Evolutionary conservation across 1,140 invertebrate species (phyloP).

Genomic region (Monomorium pharaonis): DNA sequence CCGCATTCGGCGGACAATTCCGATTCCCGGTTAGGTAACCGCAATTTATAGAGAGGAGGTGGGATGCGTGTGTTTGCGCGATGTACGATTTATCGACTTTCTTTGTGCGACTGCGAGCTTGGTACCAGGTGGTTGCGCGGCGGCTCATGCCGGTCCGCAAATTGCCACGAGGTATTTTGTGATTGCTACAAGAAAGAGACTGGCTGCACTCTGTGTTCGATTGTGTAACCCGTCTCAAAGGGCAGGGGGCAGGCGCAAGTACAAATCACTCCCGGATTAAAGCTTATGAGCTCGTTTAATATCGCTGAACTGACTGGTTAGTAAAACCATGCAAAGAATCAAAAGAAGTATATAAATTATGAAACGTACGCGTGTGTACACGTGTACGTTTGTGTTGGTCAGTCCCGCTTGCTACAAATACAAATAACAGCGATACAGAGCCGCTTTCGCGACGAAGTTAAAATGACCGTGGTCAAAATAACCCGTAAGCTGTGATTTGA

Average conservation of each 20-base stretch:
- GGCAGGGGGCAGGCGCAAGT: slow-evolving; percentile 25
- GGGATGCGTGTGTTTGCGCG: not conserved
- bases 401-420: not conserved
- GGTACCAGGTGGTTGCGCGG: slow-evolving; percentile 28
- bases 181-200: slow-evolving; percentile 46
- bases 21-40: not conserved
- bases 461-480: too few species aligned
- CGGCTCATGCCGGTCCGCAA: slow-evolving; percentile 33
- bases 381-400: too few species aligned
- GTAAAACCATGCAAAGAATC: not conserved
- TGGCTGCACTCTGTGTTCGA: slow-evolving; percentile 25
- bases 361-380: not conserved
- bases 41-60: not conserved
- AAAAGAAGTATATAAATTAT: not conserved
- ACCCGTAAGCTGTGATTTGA: too few species aligned
- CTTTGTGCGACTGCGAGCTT: not conserved
- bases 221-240: slow-evolving; percentile 38
- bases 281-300: slow-evolving; percentile 38
- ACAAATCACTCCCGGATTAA: slow-evolving; percentile 37
- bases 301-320: not conserved
- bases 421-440: not conserved
- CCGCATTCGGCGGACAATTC: not conserved
- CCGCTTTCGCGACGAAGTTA: too few species aligned
- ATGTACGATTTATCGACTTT: slow-evolving; percentile 52
- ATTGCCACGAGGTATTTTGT: slow-evolving; percentile 40